Conservation (phyloP, 2,888 invertebrate genomes). For the Lepidonotus clava region DNA sequence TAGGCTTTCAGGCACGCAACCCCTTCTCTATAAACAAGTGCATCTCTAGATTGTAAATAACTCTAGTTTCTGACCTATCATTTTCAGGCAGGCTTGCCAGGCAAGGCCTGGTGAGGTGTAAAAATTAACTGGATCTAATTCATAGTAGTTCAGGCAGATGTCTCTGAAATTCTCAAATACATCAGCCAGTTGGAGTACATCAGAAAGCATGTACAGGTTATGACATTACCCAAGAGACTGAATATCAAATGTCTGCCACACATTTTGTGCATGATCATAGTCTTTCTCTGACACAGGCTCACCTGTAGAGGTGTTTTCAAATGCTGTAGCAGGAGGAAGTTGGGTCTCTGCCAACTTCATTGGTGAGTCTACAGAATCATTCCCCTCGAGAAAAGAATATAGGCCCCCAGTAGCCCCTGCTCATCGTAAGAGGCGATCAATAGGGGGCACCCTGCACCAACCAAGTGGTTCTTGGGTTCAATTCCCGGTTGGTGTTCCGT, state of each 20-base stretch:
- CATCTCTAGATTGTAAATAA: slow-evolving; percentile 68
- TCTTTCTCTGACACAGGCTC: slow-evolving; percentile 58
- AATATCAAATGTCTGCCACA: slow-evolving; percentile 60
- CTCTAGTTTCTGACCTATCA: slow-evolving; percentile 66
- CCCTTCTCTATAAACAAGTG: slow-evolving; percentile 62
- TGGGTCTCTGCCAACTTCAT: neutral
- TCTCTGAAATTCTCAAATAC: slow-evolving; percentile 73
- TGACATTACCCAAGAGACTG: slow-evolving; percentile 66
- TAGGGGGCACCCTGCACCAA: too few relatives aligned
- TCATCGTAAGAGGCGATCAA: too few relatives aligned
- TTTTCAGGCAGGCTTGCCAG: slow-evolving; percentile 70
- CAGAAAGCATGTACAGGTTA: slow-evolving; percentile 67
- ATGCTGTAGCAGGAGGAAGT: slow-evolving; percentile 43
- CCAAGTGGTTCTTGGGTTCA: too few relatives aligned
- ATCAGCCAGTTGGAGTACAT: slow-evolving; percentile 72
- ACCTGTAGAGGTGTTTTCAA: slow-evolving; percentile 55
- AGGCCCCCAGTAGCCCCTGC: too few relatives aligned
- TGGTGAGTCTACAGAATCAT: neutral
- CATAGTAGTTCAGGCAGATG: slow-evolving; percentile 65
- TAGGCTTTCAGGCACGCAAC: slow-evolving; percentile 31
- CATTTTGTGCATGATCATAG: slow-evolving; percentile 61
- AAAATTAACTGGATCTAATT: slow-evolving; percentile 69
- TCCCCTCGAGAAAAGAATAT: neutral
- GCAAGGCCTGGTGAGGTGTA: slow-evolving; percentile 70
- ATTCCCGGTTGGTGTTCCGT: too few relatives aligned